Evolutionary conservation across 2,888 invertebrate genomes (phyloP).

Genomic region (Pteria penguin): DNA sequence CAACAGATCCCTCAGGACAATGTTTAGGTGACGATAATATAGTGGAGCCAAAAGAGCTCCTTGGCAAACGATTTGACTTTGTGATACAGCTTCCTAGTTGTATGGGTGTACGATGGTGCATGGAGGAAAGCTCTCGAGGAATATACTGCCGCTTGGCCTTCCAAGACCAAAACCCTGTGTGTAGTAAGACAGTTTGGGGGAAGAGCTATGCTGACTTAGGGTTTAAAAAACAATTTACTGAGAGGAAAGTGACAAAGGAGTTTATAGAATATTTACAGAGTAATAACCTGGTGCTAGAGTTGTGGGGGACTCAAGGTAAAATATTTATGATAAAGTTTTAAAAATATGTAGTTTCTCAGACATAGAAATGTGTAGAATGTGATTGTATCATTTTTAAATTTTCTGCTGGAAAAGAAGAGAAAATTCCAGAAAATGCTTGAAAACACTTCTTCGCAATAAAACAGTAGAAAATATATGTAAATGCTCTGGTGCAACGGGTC

Average conservation of each 20-base stretch:
- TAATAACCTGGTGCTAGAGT: slow-evolving; percentile 64
- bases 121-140: slow-evolving; percentile 60
- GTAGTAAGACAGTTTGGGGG: slow-evolving; percentile 58
- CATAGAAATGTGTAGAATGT: no score
- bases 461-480: no score
- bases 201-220: slow-evolving; percentile 56
- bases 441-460: no score
- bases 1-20: slow-evolving; percentile 60
- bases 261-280: slow-evolving; percentile 60
- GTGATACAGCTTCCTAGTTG: slow-evolving; percentile 54
- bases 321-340: no score
- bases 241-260: slow-evolving; percentile 55
- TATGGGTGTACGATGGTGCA: slow-evolving; percentile 64
- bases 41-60: slow-evolving; percentile 63
- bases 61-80: slow-evolving; percentile 59
- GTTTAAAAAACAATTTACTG: slow-evolving; percentile 56
- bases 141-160: slow-evolving; percentile 58
- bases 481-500: no score
- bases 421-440: no score
- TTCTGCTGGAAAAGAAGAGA: no score
- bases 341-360: no score
- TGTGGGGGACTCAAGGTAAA: slow-evolving; percentile 72
- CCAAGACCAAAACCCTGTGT: slow-evolving; percentile 48
- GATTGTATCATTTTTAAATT: no score
- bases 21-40: slow-evolving; percentile 52